Evolutionary conservation across 2,888 invertebrate species (phyloP).

Genomic region (Papilio protenor): DNA sequence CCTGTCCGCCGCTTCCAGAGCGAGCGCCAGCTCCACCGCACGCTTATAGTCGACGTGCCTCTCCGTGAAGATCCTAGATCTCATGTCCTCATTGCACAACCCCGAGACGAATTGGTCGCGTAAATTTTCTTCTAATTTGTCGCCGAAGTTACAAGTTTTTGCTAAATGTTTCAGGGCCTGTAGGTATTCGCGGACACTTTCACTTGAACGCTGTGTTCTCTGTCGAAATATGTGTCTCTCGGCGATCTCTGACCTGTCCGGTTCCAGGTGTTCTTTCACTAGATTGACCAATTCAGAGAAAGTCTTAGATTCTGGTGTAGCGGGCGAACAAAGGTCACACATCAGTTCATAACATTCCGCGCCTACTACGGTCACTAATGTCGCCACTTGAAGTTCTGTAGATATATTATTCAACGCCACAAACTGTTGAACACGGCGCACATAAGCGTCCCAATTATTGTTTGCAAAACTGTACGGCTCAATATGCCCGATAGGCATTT

Average conservation of each 20-base stretch:
- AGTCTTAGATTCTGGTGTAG: background rate
- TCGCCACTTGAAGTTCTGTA: background rate
- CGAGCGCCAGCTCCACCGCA: constrained; percentile 52
- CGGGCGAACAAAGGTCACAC: constrained; percentile 1
- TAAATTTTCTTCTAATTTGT: constrained; percentile 36
- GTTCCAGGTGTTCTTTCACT: constrained; percentile 48
- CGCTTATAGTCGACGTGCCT: constrained; percentile 47
- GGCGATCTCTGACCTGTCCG: constrained; percentile 49
- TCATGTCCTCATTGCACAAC: constrained; percentile 48
- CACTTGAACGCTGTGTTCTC: constrained; percentile 46
- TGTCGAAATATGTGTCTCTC: constrained; percentile 49
- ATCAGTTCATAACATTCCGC: background rate
- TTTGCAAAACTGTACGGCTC: background rate
- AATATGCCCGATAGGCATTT: background rate
- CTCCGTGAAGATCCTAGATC: constrained; percentile 52
- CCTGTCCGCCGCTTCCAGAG: constrained; percentile 47
- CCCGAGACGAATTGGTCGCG: too few relatives aligned
- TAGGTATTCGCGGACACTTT: constrained; percentile 45
- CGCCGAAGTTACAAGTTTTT: constrained; percentile 49
- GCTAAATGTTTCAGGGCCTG: constrained; percentile 48
- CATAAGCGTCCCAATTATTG: background rate
- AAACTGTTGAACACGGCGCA: background rate
- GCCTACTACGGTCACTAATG: background rate
- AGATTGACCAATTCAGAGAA: constrained; percentile 5
- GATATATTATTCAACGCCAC: background rate